phyloP scores from a whole-genome alignment of 1,140 invertebrate genomes.

The Proctacanthus coquilletti region DNA sequence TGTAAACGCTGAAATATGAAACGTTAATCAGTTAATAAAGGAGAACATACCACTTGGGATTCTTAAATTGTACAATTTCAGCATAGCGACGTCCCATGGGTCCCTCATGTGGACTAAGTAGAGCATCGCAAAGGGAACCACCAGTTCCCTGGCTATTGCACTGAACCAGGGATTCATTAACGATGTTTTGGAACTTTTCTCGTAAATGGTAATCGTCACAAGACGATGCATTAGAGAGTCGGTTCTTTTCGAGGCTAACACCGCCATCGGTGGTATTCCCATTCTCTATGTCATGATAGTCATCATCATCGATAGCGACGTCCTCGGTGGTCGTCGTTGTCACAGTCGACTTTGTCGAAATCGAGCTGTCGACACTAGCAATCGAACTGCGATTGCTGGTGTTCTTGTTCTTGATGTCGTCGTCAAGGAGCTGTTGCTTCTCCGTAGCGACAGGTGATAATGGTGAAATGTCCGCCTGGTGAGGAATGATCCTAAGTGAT shows the following conservation, averaged over 20 bases:
- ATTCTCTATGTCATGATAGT: conserved; percentile 26
- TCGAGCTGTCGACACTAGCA: conserved; percentile 24
- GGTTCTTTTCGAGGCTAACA: conserved; percentile 1
- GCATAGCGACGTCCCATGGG: conserved; percentile 27
- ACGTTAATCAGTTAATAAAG: too few relatives aligned
- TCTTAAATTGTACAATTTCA: conserved; percentile 27
- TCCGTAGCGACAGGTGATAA: neutral
- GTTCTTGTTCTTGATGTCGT: conserved; percentile 1
- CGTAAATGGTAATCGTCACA: conserved; percentile 20
- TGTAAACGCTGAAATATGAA: too few relatives aligned
- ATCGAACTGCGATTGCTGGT: conserved; percentile 22
- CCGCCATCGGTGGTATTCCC: conserved; percentile 13
- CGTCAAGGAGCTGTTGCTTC: neutral
- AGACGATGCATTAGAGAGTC: conserved; percentile 10
- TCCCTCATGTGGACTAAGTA: conserved; percentile 28
- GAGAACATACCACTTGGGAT: conserved; percentile 20
- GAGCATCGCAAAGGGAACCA: conserved; percentile 13
- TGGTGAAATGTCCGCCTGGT: conserved; percentile 13
- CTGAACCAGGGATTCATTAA: conserved; percentile 11
- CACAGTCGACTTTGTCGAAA: conserved; percentile 10
- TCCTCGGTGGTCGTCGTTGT: conserved; percentile 11
- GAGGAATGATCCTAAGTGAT: conserved; percentile 27
- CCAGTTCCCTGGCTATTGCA: too few relatives aligned
- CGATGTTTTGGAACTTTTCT: conserved; percentile 23
- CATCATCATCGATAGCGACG: conserved; percentile 11